These are phyloP conservation scores for Bubo bubo DNA, from an alignment of 2,113 vertebrate species.

Conservation along the genomic window DNA sequence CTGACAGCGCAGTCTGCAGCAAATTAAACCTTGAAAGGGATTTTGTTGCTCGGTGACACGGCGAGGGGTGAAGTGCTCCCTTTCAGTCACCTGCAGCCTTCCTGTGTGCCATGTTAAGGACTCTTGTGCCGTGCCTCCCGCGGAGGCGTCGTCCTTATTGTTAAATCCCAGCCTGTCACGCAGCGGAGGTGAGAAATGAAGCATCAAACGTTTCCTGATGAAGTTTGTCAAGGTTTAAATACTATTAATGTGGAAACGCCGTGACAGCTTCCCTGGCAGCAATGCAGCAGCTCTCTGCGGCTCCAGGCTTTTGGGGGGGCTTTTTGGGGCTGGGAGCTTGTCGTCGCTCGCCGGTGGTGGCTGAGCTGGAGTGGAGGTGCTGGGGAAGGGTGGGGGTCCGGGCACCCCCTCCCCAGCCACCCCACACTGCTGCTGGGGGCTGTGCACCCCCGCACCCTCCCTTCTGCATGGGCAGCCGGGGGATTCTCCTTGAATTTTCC, in stretches of 20 bases:
- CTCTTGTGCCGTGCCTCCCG: not conserved
- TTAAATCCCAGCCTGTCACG: not conserved
- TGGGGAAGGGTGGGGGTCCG: not conserved
- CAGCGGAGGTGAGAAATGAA: not conserved
- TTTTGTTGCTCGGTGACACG: not conserved
- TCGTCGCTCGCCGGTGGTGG: fast-evolving
- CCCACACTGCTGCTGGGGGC: not conserved
- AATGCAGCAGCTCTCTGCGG: not conserved
- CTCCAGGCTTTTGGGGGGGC: not conserved
- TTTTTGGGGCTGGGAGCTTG: not conserved
- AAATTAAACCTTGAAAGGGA: not conserved
- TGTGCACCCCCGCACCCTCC: not conserved
- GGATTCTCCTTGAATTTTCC: not conserved
- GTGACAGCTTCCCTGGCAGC: not conserved
- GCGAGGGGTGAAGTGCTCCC: not conserved
- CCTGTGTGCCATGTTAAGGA: not conserved
- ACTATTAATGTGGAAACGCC: not conserved
- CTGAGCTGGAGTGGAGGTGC: not conserved
- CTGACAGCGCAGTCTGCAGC: fast-evolving
- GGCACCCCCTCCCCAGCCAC: not conserved
- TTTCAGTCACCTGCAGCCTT: not conserved
- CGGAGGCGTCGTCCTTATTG: not conserved
- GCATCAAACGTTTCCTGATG: conserved; percentile 20
- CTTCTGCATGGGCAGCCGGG: fast-evolving
- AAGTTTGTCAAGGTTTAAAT: not conserved